These are phyloP conservation scores for Glyphotaelius pellucidus DNA, from an alignment of 2,888 invertebrate genomes.

Conservation along the genomic window DNA sequence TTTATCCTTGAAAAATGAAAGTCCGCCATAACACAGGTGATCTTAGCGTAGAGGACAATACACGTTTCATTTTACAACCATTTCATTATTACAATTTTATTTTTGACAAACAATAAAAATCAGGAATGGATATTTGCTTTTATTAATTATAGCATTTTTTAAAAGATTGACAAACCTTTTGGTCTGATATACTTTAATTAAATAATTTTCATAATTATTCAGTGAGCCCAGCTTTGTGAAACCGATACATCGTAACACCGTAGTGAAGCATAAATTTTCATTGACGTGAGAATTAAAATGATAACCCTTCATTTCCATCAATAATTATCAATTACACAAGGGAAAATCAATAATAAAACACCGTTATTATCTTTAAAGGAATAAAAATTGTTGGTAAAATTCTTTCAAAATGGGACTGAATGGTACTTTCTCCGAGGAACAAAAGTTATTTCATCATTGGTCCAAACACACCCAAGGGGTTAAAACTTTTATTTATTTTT, in stretches of 20 bases:
- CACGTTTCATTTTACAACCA: too few species aligned
- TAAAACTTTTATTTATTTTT: background rate
- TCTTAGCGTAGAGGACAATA: too few species aligned
- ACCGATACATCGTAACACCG: background rate
- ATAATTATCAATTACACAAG: background rate
- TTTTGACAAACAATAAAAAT: too few species aligned
- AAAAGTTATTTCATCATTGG: background rate
- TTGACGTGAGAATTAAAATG: background rate
- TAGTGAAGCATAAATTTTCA: background rate
- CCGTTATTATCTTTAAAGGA: background rate
- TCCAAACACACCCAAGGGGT: slow-evolving; percentile 21
- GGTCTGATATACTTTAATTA: background rate
- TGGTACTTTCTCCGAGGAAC: background rate
- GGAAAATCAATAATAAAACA: background rate
- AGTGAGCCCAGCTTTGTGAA: background rate
- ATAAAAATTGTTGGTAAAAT: background rate
- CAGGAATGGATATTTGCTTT: too few species aligned
- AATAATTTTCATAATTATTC: background rate
- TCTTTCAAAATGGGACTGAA: background rate
- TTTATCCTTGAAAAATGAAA: too few species aligned
- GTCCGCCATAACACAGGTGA: too few species aligned
- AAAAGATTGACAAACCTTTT: background rate
- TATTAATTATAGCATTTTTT: background rate
- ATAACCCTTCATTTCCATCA: background rate
- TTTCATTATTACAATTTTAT: too few species aligned